phyloP scores from a whole-genome alignment of 2,888 invertebrate genomes.

The Odontothrips loti region DNA sequence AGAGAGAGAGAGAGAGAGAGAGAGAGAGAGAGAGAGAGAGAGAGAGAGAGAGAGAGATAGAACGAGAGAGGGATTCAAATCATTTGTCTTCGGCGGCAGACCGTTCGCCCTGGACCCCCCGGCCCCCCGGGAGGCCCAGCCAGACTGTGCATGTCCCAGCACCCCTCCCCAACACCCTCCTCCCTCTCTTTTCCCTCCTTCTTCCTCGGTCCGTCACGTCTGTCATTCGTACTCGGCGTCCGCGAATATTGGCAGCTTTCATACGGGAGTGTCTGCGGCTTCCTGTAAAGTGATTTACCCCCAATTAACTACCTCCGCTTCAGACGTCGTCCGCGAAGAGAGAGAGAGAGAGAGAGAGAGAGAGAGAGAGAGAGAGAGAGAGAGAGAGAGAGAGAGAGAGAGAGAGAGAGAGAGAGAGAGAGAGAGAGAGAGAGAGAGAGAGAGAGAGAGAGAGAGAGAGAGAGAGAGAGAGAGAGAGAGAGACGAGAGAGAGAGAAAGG shows the following conservation, averaged over 20 bases:
- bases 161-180: no score
- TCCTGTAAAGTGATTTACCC: no score
- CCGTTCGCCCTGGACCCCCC: background rate
- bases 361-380: no score
- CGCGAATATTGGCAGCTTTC: no score
- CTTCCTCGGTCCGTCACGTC: no score
- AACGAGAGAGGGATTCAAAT: slow-evolving; percentile 17
- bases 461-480: background rate
- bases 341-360: no score
- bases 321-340: no score
- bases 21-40: background rate
- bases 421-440: background rate
- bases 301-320: no score
- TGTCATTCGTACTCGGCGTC: no score
- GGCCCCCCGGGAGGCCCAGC: background rate
- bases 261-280: no score
- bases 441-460: background rate
- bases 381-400: background rate
- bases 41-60: background rate
- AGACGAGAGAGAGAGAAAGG: background rate
- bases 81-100: slow-evolving; percentile 17
- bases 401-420: background rate
- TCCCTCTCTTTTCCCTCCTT: no score
- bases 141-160: no score
- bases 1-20: background rate